Percentiles rank a stretch among this genome's conserved stretches.
Evolutionary conservation across 2,888 invertebrate species (phyloP).

Genomic region (Hydropsyche betteni): DNA sequence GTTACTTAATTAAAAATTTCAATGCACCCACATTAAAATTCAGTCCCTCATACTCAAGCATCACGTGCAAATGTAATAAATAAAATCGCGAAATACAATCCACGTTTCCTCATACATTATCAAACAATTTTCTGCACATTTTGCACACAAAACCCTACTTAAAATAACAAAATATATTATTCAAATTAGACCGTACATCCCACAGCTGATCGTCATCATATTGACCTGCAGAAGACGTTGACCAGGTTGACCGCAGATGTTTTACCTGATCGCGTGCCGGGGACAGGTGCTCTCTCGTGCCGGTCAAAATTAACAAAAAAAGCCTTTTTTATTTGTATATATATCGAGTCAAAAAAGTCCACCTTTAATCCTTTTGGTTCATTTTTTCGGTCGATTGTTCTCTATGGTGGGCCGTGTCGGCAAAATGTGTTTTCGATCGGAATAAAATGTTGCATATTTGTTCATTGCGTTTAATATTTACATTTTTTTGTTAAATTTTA

Average conservation of each 20-base stretch:
- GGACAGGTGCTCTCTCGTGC: conserved; percentile 31
- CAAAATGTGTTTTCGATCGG: background rate
- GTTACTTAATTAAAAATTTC: too few species aligned
- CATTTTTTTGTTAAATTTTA: too few species aligned
- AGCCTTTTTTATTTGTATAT: background rate
- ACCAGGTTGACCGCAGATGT: conserved; percentile 40
- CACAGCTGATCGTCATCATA: too few species aligned
- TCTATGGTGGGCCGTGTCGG: background rate
- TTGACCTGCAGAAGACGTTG: background rate
- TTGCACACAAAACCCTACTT: too few species aligned
- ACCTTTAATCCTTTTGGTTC: conserved; percentile 13
- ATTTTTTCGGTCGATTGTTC: conserved; percentile 6
- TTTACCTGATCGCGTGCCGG: conserved; percentile 38
- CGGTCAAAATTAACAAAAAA: conserved; percentile 13
- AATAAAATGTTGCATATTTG: background rate
- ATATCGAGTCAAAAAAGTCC: background rate
- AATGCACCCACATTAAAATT: too few species aligned
- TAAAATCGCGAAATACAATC: too few species aligned
- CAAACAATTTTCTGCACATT: too few species aligned
- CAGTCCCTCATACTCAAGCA: too few species aligned
- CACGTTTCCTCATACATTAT: too few species aligned
- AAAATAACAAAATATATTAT: too few species aligned
- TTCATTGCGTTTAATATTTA: background rate
- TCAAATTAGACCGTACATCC: too few species aligned
- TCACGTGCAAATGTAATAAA: too few species aligned